Evolutionary conservation across 2,797 vertebrate species (phyloP), one percentile per base, ranked within the genome.

Genomic region (Lepidocolaptes lacrymiger): DNA sequence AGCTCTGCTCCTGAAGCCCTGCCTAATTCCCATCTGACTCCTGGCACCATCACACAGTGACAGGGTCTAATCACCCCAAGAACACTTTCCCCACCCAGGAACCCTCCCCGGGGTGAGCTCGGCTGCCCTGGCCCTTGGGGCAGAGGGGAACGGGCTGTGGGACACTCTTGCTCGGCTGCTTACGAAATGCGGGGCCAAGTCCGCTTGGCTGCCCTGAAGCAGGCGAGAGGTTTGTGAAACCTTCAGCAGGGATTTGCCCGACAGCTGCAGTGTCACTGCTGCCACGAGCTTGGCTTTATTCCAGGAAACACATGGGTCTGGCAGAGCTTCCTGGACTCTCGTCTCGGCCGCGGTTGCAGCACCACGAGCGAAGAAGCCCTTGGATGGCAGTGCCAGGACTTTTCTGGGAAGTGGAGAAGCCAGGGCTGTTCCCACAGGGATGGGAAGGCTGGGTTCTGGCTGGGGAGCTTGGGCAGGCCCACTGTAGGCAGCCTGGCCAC

Each of bases 161-260:
- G 80, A 91, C 63, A 44, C 4, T 2, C 85, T 52, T 6, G 3
- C 52, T 48, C 14, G 6, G 14, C 71, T 10, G 39, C 91, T 93
- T 95, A 84, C 44, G 85, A 96, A 95, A 97, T 1, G 2, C 2
- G 8, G 96, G 96, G 63, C 95, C 94, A 93, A 93, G 95, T 95
- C 92, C 93, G 2, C 78, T 66, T 12, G 74, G 87, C 66, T 72
- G 61, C 93, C 90, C 80, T 74, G 82, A 85, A 78, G 93, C 77
- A 93, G 75, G 72, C 22, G 2, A 92, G 73, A 59, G 67, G 90
- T 95, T 97, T 96, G 93, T 94, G 96, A 95, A 97, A 96, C 82
- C 89, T 88, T 88, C n/a, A 4, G 94, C 95, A 95, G 91, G 95
- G 95, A 89, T 96, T 96, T 97, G 94, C 91, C 95, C 52, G 39